Evolutionary conservation across 2,113 vertebrate species (phyloP), one percentile per base, ranked within the genome.

Genomic region (Xiphophorus hellerii): DNA sequence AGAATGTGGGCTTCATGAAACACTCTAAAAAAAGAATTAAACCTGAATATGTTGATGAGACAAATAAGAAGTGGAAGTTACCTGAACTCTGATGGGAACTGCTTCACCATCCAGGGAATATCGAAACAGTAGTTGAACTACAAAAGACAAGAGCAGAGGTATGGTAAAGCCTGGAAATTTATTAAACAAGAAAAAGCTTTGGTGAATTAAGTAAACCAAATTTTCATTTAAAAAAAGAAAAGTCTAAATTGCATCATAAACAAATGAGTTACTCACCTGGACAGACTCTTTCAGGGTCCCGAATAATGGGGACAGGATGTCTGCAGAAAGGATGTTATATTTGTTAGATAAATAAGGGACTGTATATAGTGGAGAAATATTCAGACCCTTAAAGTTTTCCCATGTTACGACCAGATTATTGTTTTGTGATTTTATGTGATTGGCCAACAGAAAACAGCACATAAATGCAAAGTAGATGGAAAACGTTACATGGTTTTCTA

Each of bases 81-180:
- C 98, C 98, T 95, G 87, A 98, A 99, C 84, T 98, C 96, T 28
- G 91, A 78, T 0, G 98, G 96, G 77, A 97, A 99, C 81, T 99
- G 98, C 72, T 90, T 88, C 8, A 99, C 85, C 81, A 99, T 96
- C 98, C 98, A 99, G 60, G 89, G 87, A 71, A 99, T 93, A 25
- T 99, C 97, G 82, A 99, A 96, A 87, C 98, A 99, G 93, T 99
- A 99, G 92, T 99, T 99, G 92, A 99, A 99, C 98, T 99, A 74
- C 33, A 51, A 70, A 68, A 69, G 54, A 73, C 77, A 22, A 85
- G 13, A 81, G 14, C 60, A 25, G 1, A 27, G 2, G 25, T 1
- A 1, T 58, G 22, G n/a, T n/a, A 58, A 2, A 58, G 0, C 3
- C 4, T 0, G 25, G 81, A 74, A 84, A 67, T 14, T 51, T 14